Percentiles rank a stretch among this genome's conserved stretches.
Conservation (phyloP, 2,113 vertebrate species). For the Sinocyclocheilus anophthalmus region DNA sequence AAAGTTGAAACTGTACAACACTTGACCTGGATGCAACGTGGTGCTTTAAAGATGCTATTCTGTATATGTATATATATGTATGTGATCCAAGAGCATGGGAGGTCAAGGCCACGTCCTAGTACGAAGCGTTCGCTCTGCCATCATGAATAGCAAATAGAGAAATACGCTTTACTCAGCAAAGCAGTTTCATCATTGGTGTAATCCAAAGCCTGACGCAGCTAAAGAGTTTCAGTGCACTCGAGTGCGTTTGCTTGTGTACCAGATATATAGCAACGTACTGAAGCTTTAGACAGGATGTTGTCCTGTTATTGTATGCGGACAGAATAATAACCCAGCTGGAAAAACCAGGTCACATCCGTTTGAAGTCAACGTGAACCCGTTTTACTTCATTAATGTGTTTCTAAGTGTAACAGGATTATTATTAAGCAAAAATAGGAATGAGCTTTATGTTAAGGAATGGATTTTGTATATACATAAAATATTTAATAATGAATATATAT, state of each 20-base stretch:
- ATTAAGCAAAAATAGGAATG: neutral
- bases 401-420: neutral
- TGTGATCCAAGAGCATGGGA: slow-evolving; percentile 1
- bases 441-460: neutral
- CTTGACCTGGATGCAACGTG: neutral
- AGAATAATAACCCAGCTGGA: neutral
- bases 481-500: no score
- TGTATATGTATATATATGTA: neutral
- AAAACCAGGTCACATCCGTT: neutral
- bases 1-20: neutral
- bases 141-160: slow-evolving; percentile 24
- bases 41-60: no score
- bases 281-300: slow-evolving; percentile 18
- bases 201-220: slow-evolving; percentile 35
- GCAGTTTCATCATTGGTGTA: slow-evolving; percentile 28
- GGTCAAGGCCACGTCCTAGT: neutral
- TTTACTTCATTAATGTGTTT: neutral
- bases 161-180: slow-evolving; percentile 37
- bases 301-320: slow-evolving; percentile 10
- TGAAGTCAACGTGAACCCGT: neutral
- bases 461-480: no score
- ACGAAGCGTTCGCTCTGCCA: slow-evolving; percentile 10
- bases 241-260: neutral
- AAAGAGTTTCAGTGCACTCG: neutral
- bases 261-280: neutral